Conservation (phyloP, 1,140 invertebrate genomes). For the Drosophila nebulosa region DNA sequence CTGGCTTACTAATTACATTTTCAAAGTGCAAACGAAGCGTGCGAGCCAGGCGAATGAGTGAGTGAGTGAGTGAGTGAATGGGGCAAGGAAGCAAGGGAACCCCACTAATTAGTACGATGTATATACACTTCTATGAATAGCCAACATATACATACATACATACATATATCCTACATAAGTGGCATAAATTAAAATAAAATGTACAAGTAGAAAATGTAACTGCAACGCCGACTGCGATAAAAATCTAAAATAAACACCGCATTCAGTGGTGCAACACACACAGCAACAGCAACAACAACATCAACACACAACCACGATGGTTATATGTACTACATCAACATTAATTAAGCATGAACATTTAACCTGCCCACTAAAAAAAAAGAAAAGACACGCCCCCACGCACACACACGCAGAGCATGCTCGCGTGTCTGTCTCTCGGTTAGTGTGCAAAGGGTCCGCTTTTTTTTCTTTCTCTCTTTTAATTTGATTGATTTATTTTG, state of each 20-base stretch:
- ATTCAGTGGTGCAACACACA: constrained; percentile 37
- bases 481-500: constrained; percentile 75
- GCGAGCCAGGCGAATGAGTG: constrained; percentile 4
- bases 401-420: constrained; percentile 6
- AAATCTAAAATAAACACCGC: constrained; percentile 73
- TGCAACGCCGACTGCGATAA: constrained; percentile 63
- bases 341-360: constrained; percentile 78
- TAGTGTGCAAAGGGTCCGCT: constrained; percentile 30
- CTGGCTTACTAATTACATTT: constrained; percentile 74
- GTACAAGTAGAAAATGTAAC: constrained; percentile 72
- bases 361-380: constrained; percentile 54
- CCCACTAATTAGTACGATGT: constrained; percentile 74
- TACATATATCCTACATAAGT: constrained; percentile 35
- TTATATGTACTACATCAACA: constrained; percentile 48
- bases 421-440: constrained; percentile 38
- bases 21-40: constrained; percentile 75
- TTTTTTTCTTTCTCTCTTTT: constrained; percentile 29
- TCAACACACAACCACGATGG: constrained; percentile 6
- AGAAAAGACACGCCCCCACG: constrained; percentile 41
- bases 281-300: constrained; percentile 72
- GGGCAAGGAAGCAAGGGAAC: constrained; percentile 27
- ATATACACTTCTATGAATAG: constrained; percentile 41
- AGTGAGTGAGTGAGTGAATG: background rate
- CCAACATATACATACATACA: constrained; percentile 37
- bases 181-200: constrained; percentile 78